Base-by-base conservation (phyloP, 2,797 vertebrate genomes). In the Mus spretus region DNA sequence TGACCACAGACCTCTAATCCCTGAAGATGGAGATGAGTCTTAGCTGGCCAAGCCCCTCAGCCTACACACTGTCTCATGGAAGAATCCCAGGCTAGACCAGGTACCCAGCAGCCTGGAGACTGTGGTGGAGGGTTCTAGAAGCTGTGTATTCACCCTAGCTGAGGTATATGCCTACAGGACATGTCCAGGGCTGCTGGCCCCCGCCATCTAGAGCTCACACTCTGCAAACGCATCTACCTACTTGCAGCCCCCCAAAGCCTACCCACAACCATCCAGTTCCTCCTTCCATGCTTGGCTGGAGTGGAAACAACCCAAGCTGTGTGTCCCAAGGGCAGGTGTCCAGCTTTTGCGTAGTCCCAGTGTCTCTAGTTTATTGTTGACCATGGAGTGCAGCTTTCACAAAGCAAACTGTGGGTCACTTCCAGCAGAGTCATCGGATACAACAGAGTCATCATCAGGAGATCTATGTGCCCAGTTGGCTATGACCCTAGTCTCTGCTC, bases 311-410 rank as follows among this genome's bases (percentile, higher is more conserved):
- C 15, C 9, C 26, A 40, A 34, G 50, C 6, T 15, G 2, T 13
- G 44, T 9, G 31, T 31, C 31, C 31, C 4, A 17, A 19, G 2
- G 5, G 37, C 26, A 55, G 34, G 24, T 7, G 67, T 26, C 67
- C 40, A 6, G 17, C 6, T 57, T 20, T 78, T 61, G 22, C 2
- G 15, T 47, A 4, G 0, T 17, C 37, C 34, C 22, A 0, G 20
- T 0, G 19, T 65, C n/a, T 28, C 11, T 24, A 20, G 0, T 10
- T 4, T 7, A 24, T 37, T 6, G 3, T 14, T 13, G 82, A 3
- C 70, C 53, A 0, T 2, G 7, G 1, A 1, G 20, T 20, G 44
- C 59, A 11, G 80, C 11, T 34, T 22, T 6, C 7, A 10, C 37
- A 11, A 26, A 3, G 53, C 37, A 34, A 22, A n/a, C 31, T 17